phyloP scores from a whole-genome alignment of 2,888 invertebrate species.

The Liopterus haemorrhoidalis region DNA sequence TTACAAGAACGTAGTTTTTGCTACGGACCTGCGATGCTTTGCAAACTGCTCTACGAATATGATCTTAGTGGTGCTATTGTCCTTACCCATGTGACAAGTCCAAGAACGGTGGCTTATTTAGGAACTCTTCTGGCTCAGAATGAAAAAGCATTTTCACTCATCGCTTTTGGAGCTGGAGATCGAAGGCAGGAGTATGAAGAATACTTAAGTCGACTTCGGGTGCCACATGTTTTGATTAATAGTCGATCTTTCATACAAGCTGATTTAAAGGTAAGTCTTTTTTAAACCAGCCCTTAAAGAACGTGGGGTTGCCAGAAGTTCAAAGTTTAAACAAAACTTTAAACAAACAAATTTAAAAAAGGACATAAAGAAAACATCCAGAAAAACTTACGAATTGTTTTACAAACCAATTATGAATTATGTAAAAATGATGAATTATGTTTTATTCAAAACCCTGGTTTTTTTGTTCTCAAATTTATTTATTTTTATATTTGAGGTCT shows the following conservation, averaged over 20 bases:
- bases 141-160: slow-evolving; percentile 53
- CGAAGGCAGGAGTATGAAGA: slow-evolving; percentile 27
- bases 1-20: too few species aligned
- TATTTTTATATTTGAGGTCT: too few species aligned
- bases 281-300: too few species aligned
- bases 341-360: too few species aligned
- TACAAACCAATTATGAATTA: too few species aligned
- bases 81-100: slow-evolving; percentile 73
- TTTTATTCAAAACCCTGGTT: too few species aligned
- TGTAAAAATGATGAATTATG: too few species aligned
- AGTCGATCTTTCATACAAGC: neutral
- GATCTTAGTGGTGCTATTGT: slow-evolving; percentile 67
- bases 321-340: too few species aligned
- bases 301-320: too few species aligned
- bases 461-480: too few species aligned
- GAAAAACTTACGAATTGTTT: too few species aligned
- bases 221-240: slow-evolving; percentile 23
- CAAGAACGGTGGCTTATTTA: slow-evolving; percentile 71
- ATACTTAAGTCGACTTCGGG: slow-evolving; percentile 27
- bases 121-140: slow-evolving; percentile 60
- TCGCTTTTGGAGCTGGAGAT: slow-evolving; percentile 57
- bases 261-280: slow-evolving; percentile 1
- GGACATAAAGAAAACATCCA: too few species aligned
- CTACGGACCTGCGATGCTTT: slow-evolving; percentile 70
- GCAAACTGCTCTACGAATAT: slow-evolving; percentile 59